A percentile compares a stretch with the other conserved stretches of the same genome.
Conservation (phyloP, 2,113 vertebrate genomes). For the Dasyprocta punctata region DNA sequence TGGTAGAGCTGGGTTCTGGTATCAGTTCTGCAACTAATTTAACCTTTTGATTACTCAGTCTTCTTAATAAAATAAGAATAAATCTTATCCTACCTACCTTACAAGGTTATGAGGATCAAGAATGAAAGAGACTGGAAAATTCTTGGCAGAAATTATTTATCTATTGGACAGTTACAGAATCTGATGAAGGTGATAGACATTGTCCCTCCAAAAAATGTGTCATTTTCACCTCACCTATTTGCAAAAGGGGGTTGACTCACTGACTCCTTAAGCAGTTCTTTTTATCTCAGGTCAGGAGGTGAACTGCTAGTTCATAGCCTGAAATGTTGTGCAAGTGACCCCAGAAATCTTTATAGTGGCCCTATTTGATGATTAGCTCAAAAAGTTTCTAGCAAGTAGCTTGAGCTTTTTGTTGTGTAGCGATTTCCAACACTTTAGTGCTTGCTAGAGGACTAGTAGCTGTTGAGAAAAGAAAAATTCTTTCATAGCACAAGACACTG, state of each 20-base stretch:
- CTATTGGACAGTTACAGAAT: not conserved
- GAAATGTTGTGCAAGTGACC: not conserved
- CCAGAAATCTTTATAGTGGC: not conserved
- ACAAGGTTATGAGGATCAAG: not conserved
- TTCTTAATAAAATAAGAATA: conserved; percentile 36
- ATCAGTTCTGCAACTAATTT: conserved; percentile 38
- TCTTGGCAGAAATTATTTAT: conserved; percentile 38
- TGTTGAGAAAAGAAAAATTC: not conserved
- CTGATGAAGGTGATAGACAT: not conserved
- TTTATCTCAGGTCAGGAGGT: conserved; percentile 14
- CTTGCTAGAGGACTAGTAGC: not conserved
- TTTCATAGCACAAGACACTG: not conserved
- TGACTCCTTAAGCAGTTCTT: not conserved
- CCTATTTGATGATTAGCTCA: not conserved
- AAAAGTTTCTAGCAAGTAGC: not conserved
- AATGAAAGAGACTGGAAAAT: conserved; percentile 48
- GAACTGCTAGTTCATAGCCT: not conserved
- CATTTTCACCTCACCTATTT: conserved; percentile 9
- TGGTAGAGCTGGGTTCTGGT: not conserved
- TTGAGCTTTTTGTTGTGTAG: conserved; percentile 18
- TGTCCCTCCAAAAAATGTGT: not conserved
- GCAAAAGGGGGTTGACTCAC: not conserved
- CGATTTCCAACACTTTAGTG: not conserved
- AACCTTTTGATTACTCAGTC: conserved; percentile 28
- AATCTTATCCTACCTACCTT: not conserved